Evolutionary conservation across 2,888 invertebrate genomes (phyloP), one percentile per base, ranked within the genome.

Genomic region (Aleiodes alternator): DNA sequence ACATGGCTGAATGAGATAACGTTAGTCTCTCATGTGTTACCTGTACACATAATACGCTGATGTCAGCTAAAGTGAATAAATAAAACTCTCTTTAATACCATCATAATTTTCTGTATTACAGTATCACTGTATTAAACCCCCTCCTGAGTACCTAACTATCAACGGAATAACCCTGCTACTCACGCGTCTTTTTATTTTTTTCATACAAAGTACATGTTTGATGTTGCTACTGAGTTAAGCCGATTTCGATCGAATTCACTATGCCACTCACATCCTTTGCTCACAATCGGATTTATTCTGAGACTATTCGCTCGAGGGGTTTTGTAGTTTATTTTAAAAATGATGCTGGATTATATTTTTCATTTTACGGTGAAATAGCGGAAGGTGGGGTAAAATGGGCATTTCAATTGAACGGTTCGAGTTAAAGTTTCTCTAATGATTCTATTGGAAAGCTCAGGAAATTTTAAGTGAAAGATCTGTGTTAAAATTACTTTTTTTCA

Each of bases 31-130:
- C 34, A 34, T 64, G 64, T 64, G 64, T 64, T 43, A 61, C 61
- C 38, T 61, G 61, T n/a, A 12, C 11, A 38, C n/a, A 14, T 61
- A 38, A 43, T 61, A 31, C 61, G 61, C 61, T 61, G 61, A 61
- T 61, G 61, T 61, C 61, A 61, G 61, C 61, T 61, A 38, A 61
- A 61, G 61, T 61, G 34, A 16, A 61, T 61, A 64, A 64, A 64
- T 64, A 14, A 64, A 64, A 64, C 23, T 43, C 64, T 64, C 23
- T 43, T 43, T 64, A 64, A 64, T 64, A 23, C 64, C 16, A 23
- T n/a, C 3, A 48, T 64, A 64, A 64, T 64, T 64, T 64, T 48
- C 61, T 43, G 38, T 38, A 34, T 59, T 59, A n/a, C 31, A 34
- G 34, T 2, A 29, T 23, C 11, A 23, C 16, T 23, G 23, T 7